phyloP scores from a whole-genome alignment of 2,113 vertebrate species.

The Tragulus kanchil region DNA sequence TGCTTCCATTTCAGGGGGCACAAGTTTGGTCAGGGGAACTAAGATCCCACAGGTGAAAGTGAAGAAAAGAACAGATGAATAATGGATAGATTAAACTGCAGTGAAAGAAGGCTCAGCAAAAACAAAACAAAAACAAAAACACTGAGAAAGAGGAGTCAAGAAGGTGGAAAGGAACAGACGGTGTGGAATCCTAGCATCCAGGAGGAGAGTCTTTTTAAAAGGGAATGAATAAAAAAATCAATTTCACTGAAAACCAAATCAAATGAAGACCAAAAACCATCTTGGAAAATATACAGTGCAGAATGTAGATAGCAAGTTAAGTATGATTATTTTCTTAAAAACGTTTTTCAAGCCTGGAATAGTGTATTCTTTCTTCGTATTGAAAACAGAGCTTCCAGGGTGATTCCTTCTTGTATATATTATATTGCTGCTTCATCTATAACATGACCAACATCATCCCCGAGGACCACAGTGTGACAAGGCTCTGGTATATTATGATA shows the following conservation, averaged over 20 bases:
- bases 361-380: constrained; percentile 9
- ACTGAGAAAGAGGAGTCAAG: not conserved
- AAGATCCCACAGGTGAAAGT: not conserved
- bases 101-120: not conserved
- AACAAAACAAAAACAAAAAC: too few species aligned
- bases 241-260: not conserved
- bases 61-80: not conserved
- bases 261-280: not conserved
- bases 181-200: not conserved
- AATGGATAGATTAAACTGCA: not conserved
- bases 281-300: not conserved
- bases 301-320: not conserved
- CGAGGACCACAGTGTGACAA: not conserved
- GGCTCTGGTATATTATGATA: not conserved
- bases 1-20: not conserved
- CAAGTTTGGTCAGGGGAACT: not conserved
- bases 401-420: not conserved
- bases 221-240: not conserved
- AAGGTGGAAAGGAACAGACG: not conserved
- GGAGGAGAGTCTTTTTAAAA: not conserved
- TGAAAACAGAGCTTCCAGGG: constrained; percentile 29
- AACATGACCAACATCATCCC: not conserved
- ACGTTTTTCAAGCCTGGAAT: not conserved
- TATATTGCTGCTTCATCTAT: not conserved
- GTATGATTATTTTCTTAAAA: not conserved